Percentiles rank a stretch among this genome's conserved stretches.
These are phyloP conservation scores for Phthorimaea operculella DNA, from an alignment of 1,140 invertebrate species.

Conservation along the genomic window DNA sequence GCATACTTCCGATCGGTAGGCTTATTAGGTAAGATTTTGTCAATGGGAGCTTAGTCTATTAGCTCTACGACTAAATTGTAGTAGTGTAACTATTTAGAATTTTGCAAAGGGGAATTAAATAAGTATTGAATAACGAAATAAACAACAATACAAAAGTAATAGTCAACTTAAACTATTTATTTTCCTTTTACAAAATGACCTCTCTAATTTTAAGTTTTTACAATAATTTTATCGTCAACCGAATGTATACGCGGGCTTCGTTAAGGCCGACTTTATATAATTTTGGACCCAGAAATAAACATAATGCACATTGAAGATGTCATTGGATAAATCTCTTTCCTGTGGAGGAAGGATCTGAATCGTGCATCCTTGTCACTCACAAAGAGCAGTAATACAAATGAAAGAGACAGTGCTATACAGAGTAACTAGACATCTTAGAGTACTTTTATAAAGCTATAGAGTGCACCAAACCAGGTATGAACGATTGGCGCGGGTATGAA, in stretches of 20 bases:
- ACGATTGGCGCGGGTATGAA: too few species aligned
- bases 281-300: slow-evolving; percentile 58
- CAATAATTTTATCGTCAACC: slow-evolving; percentile 53
- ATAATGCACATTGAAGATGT: slow-evolving; percentile 31
- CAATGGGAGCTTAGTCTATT: too few species aligned
- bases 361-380: too few species aligned
- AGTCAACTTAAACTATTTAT: slow-evolving; percentile 66
- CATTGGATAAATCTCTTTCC: slow-evolving; percentile 11
- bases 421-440: too few species aligned
- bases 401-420: too few species aligned
- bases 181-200: slow-evolving; percentile 64
- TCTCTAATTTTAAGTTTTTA: slow-evolving; percentile 52
- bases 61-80: too few species aligned
- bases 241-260: slow-evolving; percentile 38
- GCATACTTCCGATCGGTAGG: too few species aligned
- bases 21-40: too few species aligned
- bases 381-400: too few species aligned
- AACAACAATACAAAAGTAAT: slow-evolving; percentile 54
- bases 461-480: too few species aligned
- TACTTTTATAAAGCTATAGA: too few species aligned
- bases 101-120: slow-evolving; percentile 9
- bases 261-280: slow-evolving; percentile 37
- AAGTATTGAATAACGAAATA: slow-evolving; percentile 22
- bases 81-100: not conserved
- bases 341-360: slow-evolving; percentile 10